Conservation (phyloP, 2,113 vertebrate genomes). For the Elgaria multicarinata region DNA sequence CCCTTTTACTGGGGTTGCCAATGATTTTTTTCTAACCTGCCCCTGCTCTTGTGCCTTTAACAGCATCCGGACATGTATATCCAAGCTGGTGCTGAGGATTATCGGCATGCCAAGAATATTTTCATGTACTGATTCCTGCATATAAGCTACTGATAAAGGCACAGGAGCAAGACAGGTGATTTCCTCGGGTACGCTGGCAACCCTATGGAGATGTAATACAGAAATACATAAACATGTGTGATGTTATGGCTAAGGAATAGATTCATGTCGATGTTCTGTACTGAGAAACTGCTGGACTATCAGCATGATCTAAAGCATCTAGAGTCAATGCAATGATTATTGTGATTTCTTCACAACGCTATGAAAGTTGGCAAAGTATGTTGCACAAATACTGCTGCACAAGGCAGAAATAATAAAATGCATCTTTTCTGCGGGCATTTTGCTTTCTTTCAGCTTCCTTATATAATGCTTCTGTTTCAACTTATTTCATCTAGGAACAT, state of each 20-base stretch:
- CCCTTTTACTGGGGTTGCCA: not conserved
- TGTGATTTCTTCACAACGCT: not conserved
- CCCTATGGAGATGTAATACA: rapidly evolving
- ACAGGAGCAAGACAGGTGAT: not conserved
- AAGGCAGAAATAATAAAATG: not conserved
- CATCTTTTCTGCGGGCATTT: not conserved
- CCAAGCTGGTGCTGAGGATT: not conserved
- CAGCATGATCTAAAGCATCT: not conserved
- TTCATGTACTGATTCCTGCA: rapidly evolving
- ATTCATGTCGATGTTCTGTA: not conserved
- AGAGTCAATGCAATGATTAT: not conserved
- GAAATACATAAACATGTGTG: not conserved
- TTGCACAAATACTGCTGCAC: not conserved
- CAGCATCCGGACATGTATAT: not conserved
- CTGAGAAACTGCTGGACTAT: not conserved
- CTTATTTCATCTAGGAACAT: not conserved
- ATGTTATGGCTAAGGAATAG: not conserved
- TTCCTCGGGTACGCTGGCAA: not conserved
- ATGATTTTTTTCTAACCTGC: not conserved
- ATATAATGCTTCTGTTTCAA: not conserved
- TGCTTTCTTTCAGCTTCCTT: not conserved
- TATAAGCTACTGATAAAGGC: rapidly evolving
- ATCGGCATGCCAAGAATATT: not conserved
- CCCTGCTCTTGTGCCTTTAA: not conserved
- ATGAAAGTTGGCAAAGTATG: not conserved